Base-by-base conservation (phyloP, 2,797 vertebrate genomes). In the Coccyzus lansbergi region DNA sequence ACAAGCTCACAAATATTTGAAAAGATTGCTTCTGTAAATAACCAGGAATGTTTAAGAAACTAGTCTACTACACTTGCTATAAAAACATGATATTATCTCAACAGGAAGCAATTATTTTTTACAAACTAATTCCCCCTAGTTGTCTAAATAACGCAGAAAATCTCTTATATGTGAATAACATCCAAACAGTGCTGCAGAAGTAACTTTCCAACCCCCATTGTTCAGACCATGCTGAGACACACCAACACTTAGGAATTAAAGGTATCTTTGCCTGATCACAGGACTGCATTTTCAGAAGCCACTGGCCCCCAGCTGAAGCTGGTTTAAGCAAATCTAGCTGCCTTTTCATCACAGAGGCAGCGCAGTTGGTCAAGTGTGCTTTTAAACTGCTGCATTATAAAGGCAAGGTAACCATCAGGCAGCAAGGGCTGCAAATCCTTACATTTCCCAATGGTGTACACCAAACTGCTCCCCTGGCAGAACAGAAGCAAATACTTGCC, bases 231-330 rank as follows among this genome's bases (percentile, higher is more conserved):
- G 14, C 62, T 10, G 29, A 71, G 38, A 53, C 2, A 60, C 3
- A 25, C 15, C 46, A 62, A 51, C 22, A 15, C 20, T 7, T 7
- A 10, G 36, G 28, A 68, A 62, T 19, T 38, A 25, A 53, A 84
- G 62, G 42, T 3, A 2, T 25, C 49, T 59, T 72, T 3, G 10
- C 36, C 9, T 1, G 0, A 46, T 2, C 0, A 2, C 56, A 60
- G 25, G 8, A 7, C 2, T 15, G 33, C 12, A 3, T 51, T 60
- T 42, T 49, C 33, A 60, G 77, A 56, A 71, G 69, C 24, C 4
- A 1, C 25, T 8, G 38, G 72, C 26, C 36, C 60, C 29, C 34
- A n/a, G 31, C 18, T 58, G 33, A 64, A 38, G 21, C 29, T 15
- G 10, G 16, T 48, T 83, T 24, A 40, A 72, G 44, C n/a, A 36